Evolutionary conservation across 1,140 invertebrate genomes (phyloP), one percentile per base, ranked within the genome.

Genomic region (Caerostris darwini): DNA sequence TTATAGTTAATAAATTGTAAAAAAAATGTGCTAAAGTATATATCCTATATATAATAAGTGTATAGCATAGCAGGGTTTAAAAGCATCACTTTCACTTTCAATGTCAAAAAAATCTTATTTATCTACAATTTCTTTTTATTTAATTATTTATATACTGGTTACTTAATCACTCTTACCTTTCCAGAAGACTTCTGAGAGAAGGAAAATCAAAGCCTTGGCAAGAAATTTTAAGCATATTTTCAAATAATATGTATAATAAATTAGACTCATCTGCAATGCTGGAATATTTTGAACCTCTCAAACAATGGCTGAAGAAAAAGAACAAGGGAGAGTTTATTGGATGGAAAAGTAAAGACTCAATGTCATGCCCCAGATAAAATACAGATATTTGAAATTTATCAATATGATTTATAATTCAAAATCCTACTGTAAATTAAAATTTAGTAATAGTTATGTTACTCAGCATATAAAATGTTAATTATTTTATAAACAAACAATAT

Each of bases 221-320:
- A 95, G 97, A 98, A 93, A 97, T 98, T 3, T 96, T 99, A 90
- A 96, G 97, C 94, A 96, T 97, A 85, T 96, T 98, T 95, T 98
- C 98, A 0, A 96, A 97, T 89, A 97, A 97, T 2, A 97, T 96
- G 95, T 97, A 97, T 2, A 97, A 97, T 94, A 96, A 97, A 93
- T 96, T 99, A 95, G 98, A 98, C 85, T 97, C 98, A 0, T 96
- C 97, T 94, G 97, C 98, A 1, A 96, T 99, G 94, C 95, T 98
- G 53, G 97, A 97, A 95, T 99, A 98, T 96, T 99, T 99, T 96
- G 96, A 97, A 95, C 98, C 98, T 0, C 96, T 99, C 14, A 96
- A 97, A 94, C 95, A 97, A 5, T 99, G 98, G 98, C 96, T 99
- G 0, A 97, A 97, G 94, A 97, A 97, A 19, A 97, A 98, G 95